Base-by-base conservation (phyloP, 2,888 invertebrate genomes). In the Rotaria macrura region DNA sequence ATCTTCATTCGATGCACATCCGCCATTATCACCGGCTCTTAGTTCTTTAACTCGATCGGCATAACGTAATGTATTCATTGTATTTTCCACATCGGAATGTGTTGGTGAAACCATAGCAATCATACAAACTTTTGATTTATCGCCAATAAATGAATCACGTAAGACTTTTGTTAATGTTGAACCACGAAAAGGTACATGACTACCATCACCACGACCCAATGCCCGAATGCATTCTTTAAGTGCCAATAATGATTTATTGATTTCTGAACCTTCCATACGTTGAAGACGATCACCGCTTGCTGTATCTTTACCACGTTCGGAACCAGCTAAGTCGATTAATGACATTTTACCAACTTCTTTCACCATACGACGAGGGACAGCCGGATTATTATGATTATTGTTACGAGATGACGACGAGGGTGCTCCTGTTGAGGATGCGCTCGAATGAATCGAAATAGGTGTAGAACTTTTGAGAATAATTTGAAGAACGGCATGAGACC, bases 71-170 rank as follows among this genome's bases (percentile, higher is more conserved):
- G 99, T 99, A 92, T 99, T 99, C 87, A 99, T 93, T 86, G 97
- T 96, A 92, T 99, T 97, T 90, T 99, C 99, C 91, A 97, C 97
- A 85, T 96, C 96, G 89, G 94, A 94, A 92, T 97, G 93, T 85
- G 97, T 96, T 49, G 99, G 99, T 87, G 97, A 97, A 89, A 99
- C 96, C 97, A 98, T 99, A 87, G 99, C 97, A 91, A 99, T 97
- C 99, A 99, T 99, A 92, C 98, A 99, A 38, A 97, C 99, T 91
- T 95, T 94, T 83, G 97, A 96, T 92, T 97, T 98, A 91, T 96
- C 96, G 20, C 98, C 97, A 89, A 99, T 97, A 92, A 99, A 99
- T 83, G 96, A 96, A 92, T 99, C 99, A 88, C 97, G 93, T 88
- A 99, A 92, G 87, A 99, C 98, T 91, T 95, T 95, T 65, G 98